Conservation (phyloP, 2,113 vertebrate genomes). For the Myrmecobius fasciatus region DNA sequence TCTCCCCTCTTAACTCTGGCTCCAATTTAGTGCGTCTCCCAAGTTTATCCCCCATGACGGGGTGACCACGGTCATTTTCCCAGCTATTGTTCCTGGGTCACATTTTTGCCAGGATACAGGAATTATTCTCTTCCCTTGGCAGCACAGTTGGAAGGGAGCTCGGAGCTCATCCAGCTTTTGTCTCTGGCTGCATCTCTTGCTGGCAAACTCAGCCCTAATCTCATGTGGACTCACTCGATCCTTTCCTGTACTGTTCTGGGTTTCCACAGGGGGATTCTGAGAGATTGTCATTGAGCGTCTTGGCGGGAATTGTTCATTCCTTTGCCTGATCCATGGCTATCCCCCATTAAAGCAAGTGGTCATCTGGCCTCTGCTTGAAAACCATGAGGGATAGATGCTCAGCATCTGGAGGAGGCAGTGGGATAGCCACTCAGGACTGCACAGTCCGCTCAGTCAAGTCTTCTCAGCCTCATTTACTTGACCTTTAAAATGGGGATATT, state of each 20-base stretch:
- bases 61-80: neutral
- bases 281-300: neutral
- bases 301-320: neutral
- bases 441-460: neutral
- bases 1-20: conserved; percentile 30
- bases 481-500: neutral
- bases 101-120: neutral
- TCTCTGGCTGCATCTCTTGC: neutral
- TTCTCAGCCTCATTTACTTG: neutral
- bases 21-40: neutral
- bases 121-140: neutral
- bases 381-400: neutral
- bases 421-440: neutral
- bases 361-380: neutral
- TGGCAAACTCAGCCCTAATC: neutral
- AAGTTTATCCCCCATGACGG: neutral
- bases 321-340: neutral
- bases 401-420: neutral
- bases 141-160: neutral
- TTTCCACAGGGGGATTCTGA: neutral
- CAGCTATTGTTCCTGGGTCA: neutral
- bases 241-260: neutral
- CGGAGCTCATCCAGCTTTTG: neutral
- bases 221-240: neutral
- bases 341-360: neutral